Evolutionary conservation across 1,140 invertebrate genomes (phyloP).

Genomic region (Piezodorus guildinii): DNA sequence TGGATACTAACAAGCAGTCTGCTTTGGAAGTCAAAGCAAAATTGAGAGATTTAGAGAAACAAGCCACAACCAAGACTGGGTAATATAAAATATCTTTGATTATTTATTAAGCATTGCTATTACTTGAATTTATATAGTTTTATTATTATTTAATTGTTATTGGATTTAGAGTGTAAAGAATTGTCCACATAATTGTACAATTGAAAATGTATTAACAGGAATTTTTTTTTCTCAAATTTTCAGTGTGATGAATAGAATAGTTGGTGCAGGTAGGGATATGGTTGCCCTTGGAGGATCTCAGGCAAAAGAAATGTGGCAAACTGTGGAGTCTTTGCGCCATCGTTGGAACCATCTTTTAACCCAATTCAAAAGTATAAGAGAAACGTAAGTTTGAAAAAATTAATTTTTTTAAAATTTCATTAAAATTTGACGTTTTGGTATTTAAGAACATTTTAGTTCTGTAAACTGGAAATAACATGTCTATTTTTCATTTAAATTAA

Average conservation of each 20-base stretch:
- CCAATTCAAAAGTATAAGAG: conserved; percentile 21
- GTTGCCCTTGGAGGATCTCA: conserved; percentile 24
- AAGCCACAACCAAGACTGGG: conserved; percentile 25
- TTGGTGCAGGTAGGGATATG: conserved; percentile 23
- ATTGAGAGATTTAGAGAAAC: conserved; percentile 24
- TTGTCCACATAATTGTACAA: too few relatives aligned
- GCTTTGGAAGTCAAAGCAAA: conserved; percentile 17
- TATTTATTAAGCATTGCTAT: too few relatives aligned
- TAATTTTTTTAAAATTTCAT: too few relatives aligned
- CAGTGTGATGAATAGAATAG: conserved; percentile 23
- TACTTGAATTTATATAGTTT: too few relatives aligned
- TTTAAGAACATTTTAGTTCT: too few relatives aligned
- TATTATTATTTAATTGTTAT: too few relatives aligned
- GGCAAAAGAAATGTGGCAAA: conserved; percentile 24
- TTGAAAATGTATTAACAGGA: too few relatives aligned
- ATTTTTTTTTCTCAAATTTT: background rate
- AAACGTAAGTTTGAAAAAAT: conserved; percentile 30
- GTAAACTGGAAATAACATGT: too few relatives aligned
- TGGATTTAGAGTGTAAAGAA: too few relatives aligned
- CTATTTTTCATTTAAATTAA: too few relatives aligned
- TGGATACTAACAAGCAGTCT: conserved; percentile 20
- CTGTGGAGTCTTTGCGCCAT: conserved; percentile 22
- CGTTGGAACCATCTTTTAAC: conserved; percentile 22
- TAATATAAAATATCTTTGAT: background rate
- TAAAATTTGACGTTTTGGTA: too few relatives aligned